Percentiles rank a stretch among this genome's conserved stretches.
phyloP scores from a whole-genome alignment of 2,113 vertebrate species.

The Ahaetulla prasina region DNA sequence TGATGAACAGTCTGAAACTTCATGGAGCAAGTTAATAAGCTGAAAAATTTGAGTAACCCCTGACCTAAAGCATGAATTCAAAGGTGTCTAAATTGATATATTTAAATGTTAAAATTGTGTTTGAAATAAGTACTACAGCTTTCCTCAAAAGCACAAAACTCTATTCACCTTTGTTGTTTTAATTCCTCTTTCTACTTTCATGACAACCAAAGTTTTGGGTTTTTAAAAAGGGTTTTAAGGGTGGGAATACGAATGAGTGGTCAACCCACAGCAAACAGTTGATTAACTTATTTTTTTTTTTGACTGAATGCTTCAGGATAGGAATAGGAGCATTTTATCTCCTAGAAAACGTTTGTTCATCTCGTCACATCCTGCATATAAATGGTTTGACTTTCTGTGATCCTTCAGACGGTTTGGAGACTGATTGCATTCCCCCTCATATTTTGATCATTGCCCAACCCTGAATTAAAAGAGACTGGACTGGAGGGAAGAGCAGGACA shows the following conservation, averaged over 20 bases:
- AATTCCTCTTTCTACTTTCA: background rate
- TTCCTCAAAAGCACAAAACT: background rate
- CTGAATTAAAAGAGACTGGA: background rate
- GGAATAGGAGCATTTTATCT: background rate
- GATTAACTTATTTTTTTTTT: background rate
- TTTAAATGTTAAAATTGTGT: background rate
- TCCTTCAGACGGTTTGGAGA: background rate
- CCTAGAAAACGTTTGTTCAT: background rate
- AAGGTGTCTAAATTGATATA: background rate
- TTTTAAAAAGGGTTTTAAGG: background rate
- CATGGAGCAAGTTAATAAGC: background rate
- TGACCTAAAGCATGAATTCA: background rate
- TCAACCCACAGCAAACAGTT: background rate
- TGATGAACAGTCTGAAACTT: background rate
- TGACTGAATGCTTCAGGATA: background rate
- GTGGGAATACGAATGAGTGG: background rate
- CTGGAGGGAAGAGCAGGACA: background rate
- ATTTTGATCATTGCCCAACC: background rate
- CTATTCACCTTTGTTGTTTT: background rate
- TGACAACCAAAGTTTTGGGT: background rate
- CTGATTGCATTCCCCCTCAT: background rate
- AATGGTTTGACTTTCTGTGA: background rate
- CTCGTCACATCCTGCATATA: background rate
- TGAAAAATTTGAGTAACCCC: background rate
- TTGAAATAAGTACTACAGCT: background rate